These are phyloP conservation scores for Tenthredo distinguenda DNA, from an alignment of 2,888 invertebrate genomes.

Conservation along the genomic window DNA sequence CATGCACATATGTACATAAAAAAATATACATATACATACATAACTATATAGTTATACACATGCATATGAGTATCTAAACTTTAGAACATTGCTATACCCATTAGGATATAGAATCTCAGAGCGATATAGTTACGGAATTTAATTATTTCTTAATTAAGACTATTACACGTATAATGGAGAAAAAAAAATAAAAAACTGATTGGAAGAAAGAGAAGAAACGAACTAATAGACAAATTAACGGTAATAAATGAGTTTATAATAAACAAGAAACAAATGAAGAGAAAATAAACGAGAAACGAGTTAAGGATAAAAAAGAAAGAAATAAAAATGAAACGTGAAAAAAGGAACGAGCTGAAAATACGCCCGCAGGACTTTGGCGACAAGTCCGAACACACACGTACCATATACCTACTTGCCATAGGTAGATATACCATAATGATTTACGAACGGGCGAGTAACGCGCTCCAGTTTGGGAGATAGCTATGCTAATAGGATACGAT, in stretches of 20 bases:
- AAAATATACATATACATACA: neutral
- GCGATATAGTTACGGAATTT: neutral
- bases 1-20: neutral
- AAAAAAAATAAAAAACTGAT: too few relatives aligned
- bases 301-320: neutral
- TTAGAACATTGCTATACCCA: neutral
- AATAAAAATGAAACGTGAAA: neutral
- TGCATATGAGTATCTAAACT: neutral
- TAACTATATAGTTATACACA: neutral
- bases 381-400: neutral
- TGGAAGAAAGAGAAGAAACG: too few relatives aligned
- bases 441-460: constrained; percentile 19
- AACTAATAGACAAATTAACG: too few relatives aligned
- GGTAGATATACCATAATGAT: neutral
- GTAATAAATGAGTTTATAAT: neutral
- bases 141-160: neutral
- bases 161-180: too few relatives aligned
- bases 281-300: neutral
- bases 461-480: constrained; percentile 57
- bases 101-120: neutral
- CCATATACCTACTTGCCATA: neutral
- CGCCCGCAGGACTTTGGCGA: constrained; percentile 36
- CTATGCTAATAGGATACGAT: neutral
- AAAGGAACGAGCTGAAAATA: neutral
- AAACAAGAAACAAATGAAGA: neutral